Base-by-base conservation (phyloP, 2,888 invertebrate genomes). In the Empis stercorea region DNA sequence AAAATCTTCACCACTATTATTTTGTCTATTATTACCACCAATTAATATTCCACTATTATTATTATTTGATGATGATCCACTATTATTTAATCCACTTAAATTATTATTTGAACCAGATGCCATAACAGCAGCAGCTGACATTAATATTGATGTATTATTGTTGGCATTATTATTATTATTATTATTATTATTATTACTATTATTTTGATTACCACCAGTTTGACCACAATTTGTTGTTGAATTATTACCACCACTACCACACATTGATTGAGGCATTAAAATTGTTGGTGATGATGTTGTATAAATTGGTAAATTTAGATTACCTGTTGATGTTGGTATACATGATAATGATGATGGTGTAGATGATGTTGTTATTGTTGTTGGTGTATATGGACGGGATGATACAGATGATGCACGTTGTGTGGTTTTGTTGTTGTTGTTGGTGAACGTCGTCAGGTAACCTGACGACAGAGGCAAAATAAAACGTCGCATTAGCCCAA, bases 1-100 rank as follows among this genome's bases (percentile, higher is more conserved):
- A 79, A 85, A 87, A 76, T 86, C 86, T 75, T 87, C 86, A 72
- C 81, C 81, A 50, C 66, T 37, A 30, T 40, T 44, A 13, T 46
- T 37, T 13, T 34, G 13, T 34, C 34, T n/a, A n/a, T 7, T 7
- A 34, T 7, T 13, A n/a, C 34, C 34, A 34, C n/a, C n/a, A n/a
- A n/a, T 10, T 32, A n/a, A 13, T 34, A 34, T 4, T 5, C n/a
- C 13, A 34, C n/a, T 34, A 34, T n/a, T 13, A 5, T 2, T 32
- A 32, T 13, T 34, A 34, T n/a, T 34, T 34, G 32, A 32, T 32
- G 32, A 10, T 13, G 13, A n/a, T n/a, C n/a, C n/a, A n/a, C n/a
- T n/a, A n/a, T n/a, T 32, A 32, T 10, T 13, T 20, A 20, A 4
- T 4, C 23, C 23, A 27, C 23, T 9, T 27, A 2, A 9, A 27